Percentiles rank a stretch among this genome's conserved stretches.
phyloP scores from a whole-genome alignment of 2,888 invertebrate genomes.

The Hybos culiciformis region DNA sequence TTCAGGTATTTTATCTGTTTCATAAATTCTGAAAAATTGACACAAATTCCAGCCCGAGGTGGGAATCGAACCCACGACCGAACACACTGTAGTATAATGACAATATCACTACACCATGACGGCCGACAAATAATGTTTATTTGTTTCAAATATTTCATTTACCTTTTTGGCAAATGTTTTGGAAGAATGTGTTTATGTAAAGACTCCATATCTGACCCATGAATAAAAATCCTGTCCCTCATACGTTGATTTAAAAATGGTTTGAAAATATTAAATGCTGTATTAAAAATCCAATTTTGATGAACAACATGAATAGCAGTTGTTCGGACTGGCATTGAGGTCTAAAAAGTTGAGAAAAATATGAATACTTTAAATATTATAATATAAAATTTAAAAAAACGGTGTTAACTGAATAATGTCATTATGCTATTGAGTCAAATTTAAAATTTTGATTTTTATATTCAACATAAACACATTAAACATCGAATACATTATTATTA shows the following conservation, averaged over 20 bases:
- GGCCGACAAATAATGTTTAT: conserved; percentile 14
- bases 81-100: no score
- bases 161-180: conserved; percentile 51
- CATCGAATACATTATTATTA: no score
- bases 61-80: no score
- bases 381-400: no score
- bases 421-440: no score
- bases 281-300: conserved; percentile 70
- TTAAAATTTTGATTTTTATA: no score
- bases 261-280: conserved; percentile 63
- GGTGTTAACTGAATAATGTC: no score
- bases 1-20: no score
- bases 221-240: conserved; percentile 44
- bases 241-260: conserved; percentile 56
- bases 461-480: no score
- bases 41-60: background rate
- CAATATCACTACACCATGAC: background rate
- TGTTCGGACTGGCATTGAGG: conserved; percentile 58
- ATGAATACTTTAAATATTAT: no score
- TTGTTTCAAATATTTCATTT: conserved; percentile 2
- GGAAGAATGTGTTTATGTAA: conserved; percentile 60
- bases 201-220: conserved; percentile 56
- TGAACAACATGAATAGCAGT: conserved; percentile 64
- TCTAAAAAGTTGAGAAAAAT: no score
- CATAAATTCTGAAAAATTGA: background rate